Evolutionary conservation across 2,113 vertebrate species (phyloP).

Genomic region (Ciconia boyciana): DNA sequence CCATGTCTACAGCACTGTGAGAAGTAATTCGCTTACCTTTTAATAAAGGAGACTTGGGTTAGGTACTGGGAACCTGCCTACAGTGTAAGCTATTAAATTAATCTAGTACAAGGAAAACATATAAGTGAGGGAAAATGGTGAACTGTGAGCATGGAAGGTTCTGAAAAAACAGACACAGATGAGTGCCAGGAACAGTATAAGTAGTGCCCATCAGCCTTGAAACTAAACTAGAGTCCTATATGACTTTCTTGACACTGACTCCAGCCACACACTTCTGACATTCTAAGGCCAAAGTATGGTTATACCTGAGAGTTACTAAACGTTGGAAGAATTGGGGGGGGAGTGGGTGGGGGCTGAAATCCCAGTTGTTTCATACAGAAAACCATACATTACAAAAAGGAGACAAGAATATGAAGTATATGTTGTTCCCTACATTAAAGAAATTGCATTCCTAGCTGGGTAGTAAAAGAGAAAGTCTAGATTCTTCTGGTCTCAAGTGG

Average conservation of each 20-base stretch:
- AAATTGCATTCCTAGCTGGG: background rate
- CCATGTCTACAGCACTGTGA: background rate
- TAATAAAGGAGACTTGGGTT: background rate
- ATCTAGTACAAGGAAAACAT: background rate
- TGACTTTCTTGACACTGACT: background rate
- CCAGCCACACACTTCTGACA: background rate
- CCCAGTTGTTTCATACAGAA: background rate
- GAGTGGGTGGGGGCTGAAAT: background rate
- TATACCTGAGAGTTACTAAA: background rate
- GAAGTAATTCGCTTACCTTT: background rate
- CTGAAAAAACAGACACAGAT: background rate
- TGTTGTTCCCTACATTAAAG: background rate
- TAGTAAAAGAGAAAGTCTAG: background rate
- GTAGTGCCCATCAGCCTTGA: background rate
- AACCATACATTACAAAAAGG: background rate
- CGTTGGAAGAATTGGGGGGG: background rate
- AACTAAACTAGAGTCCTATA: background rate
- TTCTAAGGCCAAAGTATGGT: accelerated
- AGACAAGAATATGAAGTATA: background rate
- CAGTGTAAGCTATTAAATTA: background rate
- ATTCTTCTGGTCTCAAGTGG: background rate
- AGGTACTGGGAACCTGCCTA: background rate
- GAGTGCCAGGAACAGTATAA: background rate
- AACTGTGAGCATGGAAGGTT: background rate
- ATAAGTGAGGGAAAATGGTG: background rate